Evolutionary conservation across 2,888 invertebrate genomes (phyloP).

Genomic region (Candidula unifasciata): DNA sequence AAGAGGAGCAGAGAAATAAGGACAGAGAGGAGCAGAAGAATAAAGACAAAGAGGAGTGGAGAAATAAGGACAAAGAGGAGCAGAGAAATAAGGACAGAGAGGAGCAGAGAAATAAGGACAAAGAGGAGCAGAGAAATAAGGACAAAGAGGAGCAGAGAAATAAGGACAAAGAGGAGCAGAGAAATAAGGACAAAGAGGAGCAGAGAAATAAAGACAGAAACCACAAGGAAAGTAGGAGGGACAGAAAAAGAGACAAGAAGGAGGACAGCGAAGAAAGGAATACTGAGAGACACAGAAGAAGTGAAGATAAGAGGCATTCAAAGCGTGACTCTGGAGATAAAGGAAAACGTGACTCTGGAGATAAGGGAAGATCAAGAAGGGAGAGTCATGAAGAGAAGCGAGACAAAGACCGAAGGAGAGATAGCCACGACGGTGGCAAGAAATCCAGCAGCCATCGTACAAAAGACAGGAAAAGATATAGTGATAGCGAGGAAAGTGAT

Average conservation of each 20-base stretch:
- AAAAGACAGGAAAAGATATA: slow-evolving; percentile 2
- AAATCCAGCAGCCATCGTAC: slow-evolving; percentile 19
- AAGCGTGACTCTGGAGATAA: slow-evolving; percentile 37
- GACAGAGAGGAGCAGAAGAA: too few species aligned
- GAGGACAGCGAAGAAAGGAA: slow-evolving; percentile 39
- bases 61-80: neutral
- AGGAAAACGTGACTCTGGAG: slow-evolving; percentile 26
- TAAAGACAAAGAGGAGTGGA: too few species aligned
- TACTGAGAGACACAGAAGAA: slow-evolving; percentile 35
- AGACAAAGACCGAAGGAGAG: slow-evolving; percentile 26
- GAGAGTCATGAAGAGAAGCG: slow-evolving; percentile 1
- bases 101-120: slow-evolving; percentile 1
- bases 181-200: neutral
- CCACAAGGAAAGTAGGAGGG: slow-evolving; percentile 2
- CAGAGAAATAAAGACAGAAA: slow-evolving; percentile 11
- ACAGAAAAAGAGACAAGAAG: slow-evolving; percentile 34
- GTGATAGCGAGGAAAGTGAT: slow-evolving; percentile 43
- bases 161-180: neutral
- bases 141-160: slow-evolving; percentile 14
- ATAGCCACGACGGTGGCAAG: neutral
- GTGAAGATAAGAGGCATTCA: slow-evolving; percentile 23
- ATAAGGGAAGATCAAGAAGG: slow-evolving; percentile 39
- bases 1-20: slow-evolving; percentile 14
- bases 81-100: neutral
- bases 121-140: slow-evolving; percentile 28